These are phyloP conservation scores for Micronisus gabar DNA, from an alignment of 2,113 vertebrate genomes.

Conservation along the genomic window DNA sequence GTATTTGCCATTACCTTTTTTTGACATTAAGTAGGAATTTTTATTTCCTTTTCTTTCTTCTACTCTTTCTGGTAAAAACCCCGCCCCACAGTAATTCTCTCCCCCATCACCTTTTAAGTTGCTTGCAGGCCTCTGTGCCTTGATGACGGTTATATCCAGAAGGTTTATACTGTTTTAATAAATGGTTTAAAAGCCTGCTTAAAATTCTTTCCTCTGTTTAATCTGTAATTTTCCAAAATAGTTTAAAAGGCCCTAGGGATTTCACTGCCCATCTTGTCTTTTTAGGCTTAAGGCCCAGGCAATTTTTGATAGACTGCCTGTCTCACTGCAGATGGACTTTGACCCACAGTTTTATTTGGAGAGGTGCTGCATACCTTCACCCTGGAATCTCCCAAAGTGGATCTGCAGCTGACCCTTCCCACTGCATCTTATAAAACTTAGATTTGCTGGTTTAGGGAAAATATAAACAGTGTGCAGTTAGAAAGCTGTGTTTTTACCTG, in stretches of 20 bases:
- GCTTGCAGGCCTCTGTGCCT: background rate
- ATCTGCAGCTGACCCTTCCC: background rate
- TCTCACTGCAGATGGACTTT: background rate
- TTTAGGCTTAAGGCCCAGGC: slow-evolving; percentile 23
- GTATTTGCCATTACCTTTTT: background rate
- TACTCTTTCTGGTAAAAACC: background rate
- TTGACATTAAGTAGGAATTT: background rate
- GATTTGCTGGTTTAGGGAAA: background rate
- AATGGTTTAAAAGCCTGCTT: background rate
- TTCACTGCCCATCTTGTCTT: slow-evolving; percentile 30
- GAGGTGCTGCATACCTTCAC: background rate
- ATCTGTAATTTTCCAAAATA: slow-evolving; percentile 31
- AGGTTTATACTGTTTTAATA: background rate
- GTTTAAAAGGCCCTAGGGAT: background rate
- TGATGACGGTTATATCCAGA: background rate
- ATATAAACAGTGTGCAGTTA: background rate
- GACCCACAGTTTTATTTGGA: slow-evolving; percentile 36
- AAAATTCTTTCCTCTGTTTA: background rate
- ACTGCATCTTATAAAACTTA: background rate
- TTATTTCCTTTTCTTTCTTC: background rate
- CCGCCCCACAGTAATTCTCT: background rate
- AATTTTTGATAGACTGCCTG: background rate
- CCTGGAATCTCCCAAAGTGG: background rate
- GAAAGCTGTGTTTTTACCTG: background rate
- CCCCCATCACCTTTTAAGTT: background rate